Conservation (phyloP, 2,888 invertebrate species). For the Aleiodes leptofemur region DNA sequence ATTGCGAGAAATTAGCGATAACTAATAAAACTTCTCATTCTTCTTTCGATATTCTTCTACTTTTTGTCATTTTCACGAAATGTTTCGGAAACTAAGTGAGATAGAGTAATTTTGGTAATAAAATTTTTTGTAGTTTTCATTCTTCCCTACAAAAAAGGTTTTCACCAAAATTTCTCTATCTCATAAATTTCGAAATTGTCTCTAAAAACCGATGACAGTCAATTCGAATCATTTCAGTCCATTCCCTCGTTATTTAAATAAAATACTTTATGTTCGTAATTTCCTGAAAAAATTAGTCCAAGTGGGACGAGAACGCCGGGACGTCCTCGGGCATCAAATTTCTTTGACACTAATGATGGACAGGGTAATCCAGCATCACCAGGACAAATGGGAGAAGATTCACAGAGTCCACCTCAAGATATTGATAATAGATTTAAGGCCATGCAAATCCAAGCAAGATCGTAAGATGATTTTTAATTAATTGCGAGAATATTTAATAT, state of each 20-base stretch:
- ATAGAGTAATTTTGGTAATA: too few relatives aligned
- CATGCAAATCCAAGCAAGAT: conserved; percentile 68
- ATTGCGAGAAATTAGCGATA: too few relatives aligned
- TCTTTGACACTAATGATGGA: conserved; percentile 66
- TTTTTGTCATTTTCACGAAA: too few relatives aligned
- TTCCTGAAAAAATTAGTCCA: conserved; percentile 49
- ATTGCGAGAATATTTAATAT: neutral
- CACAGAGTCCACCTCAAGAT: conserved; percentile 67
- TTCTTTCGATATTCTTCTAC: too few relatives aligned
- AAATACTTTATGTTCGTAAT: neutral
- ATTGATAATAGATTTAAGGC: conserved; percentile 70
- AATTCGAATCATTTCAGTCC: too few relatives aligned
- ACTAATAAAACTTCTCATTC: too few relatives aligned
- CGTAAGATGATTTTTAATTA: conserved; percentile 61
- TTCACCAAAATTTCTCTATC: too few relatives aligned
- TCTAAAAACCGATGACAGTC: too few relatives aligned
- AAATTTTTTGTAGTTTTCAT: too few relatives aligned
- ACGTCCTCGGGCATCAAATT: conserved; percentile 41
- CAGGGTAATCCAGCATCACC: conserved; percentile 65
- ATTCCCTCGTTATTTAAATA: neutral
- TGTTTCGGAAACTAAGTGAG: too few relatives aligned
- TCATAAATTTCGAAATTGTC: too few relatives aligned
- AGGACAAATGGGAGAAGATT: conserved; percentile 64
- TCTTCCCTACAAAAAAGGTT: too few relatives aligned
- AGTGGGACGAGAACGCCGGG: conserved; percentile 60